Evolutionary conservation across 2,888 invertebrate species (phyloP).

Genomic region (Eupithecia insigniata): DNA sequence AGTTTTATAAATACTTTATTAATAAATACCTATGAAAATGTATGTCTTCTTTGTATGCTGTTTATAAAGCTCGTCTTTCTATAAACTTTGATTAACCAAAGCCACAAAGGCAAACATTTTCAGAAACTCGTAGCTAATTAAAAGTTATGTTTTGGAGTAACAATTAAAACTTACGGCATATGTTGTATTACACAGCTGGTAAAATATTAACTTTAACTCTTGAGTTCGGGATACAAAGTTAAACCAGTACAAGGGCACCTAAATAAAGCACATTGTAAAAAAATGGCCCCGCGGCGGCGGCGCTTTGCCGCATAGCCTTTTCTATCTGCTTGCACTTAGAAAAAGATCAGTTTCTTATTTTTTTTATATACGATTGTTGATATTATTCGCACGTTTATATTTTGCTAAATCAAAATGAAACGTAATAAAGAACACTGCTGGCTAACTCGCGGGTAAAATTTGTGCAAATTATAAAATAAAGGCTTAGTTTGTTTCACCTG

Average conservation of each 20-base stretch:
- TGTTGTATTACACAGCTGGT: not conserved
- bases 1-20: too few relatives aligned
- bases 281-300: not conserved
- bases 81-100: not conserved
- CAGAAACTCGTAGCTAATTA: slow-evolving; percentile 12
- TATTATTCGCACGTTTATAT: too few relatives aligned
- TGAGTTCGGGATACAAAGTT: not conserved
- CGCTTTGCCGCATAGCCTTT: not conserved
- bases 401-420: too few relatives aligned
- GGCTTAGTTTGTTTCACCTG: too few relatives aligned
- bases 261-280: not conserved
- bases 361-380: too few relatives aligned
- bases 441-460: too few relatives aligned
- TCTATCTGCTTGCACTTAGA: not conserved
- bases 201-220: not conserved
- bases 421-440: too few relatives aligned
- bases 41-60: not conserved
- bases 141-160: slow-evolving; percentile 4
- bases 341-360: not conserved
- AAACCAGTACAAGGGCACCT: not conserved
- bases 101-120: not conserved
- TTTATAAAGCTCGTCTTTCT: not conserved
- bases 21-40: not conserved
- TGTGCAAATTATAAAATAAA: too few relatives aligned
- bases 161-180: not conserved